Evolutionary conservation across 2,797 vertebrate species (phyloP).

Genomic region (Poecile montanus): DNA sequence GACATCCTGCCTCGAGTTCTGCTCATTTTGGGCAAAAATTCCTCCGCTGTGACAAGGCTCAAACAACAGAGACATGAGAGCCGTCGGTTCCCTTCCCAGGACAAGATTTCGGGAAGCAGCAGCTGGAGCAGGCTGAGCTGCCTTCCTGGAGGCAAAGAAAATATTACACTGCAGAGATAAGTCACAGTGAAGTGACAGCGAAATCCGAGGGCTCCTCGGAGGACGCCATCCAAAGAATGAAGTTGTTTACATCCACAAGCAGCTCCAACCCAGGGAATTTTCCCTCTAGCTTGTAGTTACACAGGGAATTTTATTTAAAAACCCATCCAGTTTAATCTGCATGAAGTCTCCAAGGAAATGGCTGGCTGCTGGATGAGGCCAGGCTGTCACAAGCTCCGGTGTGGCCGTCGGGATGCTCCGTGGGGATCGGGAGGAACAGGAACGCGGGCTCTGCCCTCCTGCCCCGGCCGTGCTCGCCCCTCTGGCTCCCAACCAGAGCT

Average conservation of each 20-base stretch:
- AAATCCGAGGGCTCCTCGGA: background rate
- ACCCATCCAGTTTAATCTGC: background rate
- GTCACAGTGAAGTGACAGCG: background rate
- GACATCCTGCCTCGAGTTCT: background rate
- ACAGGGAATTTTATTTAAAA: background rate
- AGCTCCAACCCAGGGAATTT: background rate
- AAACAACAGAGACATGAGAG: rapidly evolving
- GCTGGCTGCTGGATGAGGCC: background rate
- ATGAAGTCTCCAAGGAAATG: background rate
- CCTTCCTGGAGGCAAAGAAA: background rate
- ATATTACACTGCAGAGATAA: background rate
- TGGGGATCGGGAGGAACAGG: background rate
- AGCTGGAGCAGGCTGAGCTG: background rate
- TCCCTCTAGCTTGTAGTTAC: background rate
- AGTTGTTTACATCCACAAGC: background rate
- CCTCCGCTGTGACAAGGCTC: background rate
- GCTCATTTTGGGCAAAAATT: background rate
- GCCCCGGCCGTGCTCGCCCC: background rate
- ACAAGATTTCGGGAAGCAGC: background rate
- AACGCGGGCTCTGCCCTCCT: background rate
- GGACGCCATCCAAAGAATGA: background rate
- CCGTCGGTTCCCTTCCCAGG: background rate
- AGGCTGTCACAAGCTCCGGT: background rate
- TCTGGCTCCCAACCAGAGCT: background rate
- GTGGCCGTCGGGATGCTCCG: background rate